Evolutionary conservation across 2,113 vertebrate genomes (phyloP), one percentile per base, ranked within the genome.

Genomic region (Plectropomus leopardus): DNA sequence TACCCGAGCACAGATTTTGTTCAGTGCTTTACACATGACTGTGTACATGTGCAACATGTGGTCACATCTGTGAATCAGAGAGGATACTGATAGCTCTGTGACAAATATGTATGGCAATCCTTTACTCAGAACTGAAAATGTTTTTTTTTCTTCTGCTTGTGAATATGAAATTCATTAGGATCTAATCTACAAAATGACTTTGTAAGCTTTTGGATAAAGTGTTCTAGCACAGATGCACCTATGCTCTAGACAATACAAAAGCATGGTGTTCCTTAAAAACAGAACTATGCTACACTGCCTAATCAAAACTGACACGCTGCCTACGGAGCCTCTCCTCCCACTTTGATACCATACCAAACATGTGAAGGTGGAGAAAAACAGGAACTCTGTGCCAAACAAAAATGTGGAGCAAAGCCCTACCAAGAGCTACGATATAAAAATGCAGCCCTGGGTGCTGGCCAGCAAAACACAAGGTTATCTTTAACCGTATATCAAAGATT

Each of bases 331-430:
- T 64, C 26, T 63, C 58, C 76, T 21, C 57, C 55, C 26, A 45
- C n/a, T 68, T 40, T 59, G 45, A 58, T 51, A 51, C 8, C 47
- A 9, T 24, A 61, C 34, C 24, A 70, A 30, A 63, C 40, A 72
- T 54, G 57, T 45, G 59, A 64, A 55, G 58, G 40, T 28, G 59
- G 40, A 72, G 58, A 55, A 71, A 71, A 45, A 71, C 34, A 71
- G 26, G 32, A 63, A 63, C 26, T 53, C 32, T 44, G 66, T 19
- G 26, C 50, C 50, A 45, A 16, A 53, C 2, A 34, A 30, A 36
- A 54, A 55, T 21, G 17, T 71, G 51, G 8, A 44, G 51, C 67
- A 70, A 70, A 70, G 24, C 34, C 5, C 16, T 30, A 19, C 7
- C 44, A 72, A 4, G 5, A 50, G 55, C 55, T 36, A 24, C 28